phyloP scores from a whole-genome alignment of 2,113 vertebrate genomes.

The Marmota monax region DNA sequence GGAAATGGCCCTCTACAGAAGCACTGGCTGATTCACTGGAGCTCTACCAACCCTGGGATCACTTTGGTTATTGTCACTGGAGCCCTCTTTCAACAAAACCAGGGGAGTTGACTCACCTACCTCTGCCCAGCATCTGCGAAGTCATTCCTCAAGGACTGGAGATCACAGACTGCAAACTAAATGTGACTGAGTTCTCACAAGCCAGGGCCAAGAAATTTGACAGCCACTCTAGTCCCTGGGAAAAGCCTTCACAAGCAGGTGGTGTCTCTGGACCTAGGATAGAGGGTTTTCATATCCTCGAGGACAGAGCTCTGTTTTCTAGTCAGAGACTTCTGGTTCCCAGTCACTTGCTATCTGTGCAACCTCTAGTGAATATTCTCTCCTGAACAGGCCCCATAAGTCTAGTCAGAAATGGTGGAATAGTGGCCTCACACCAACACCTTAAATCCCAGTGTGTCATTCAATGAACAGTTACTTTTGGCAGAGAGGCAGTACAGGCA shows the following conservation, averaged over 20 bases:
- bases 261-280: not conserved
- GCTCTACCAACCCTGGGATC: not conserved
- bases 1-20: not conserved
- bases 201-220: not conserved
- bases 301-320: not conserved
- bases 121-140: conserved; percentile 48
- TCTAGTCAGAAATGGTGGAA: not conserved
- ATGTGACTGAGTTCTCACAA: not conserved
- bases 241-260: not conserved
- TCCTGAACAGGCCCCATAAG: not conserved
- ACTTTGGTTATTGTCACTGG: not conserved
- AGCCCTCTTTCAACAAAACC: not conserved
- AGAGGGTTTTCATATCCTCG: not conserved
- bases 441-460: not conserved
- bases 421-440: not conserved
- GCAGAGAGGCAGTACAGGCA: not conserved
- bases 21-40: not conserved
- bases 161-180: not conserved
- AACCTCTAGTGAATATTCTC: not conserved
- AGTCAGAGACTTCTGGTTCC: not conserved
- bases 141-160: not conserved
- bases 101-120: conserved; percentile 48
- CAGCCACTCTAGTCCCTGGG: not conserved
- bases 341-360: not conserved
- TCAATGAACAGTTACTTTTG: not conserved